phyloP scores from a whole-genome alignment of 2,113 vertebrate genomes.

The Ivindomyrus marchei region DNA sequence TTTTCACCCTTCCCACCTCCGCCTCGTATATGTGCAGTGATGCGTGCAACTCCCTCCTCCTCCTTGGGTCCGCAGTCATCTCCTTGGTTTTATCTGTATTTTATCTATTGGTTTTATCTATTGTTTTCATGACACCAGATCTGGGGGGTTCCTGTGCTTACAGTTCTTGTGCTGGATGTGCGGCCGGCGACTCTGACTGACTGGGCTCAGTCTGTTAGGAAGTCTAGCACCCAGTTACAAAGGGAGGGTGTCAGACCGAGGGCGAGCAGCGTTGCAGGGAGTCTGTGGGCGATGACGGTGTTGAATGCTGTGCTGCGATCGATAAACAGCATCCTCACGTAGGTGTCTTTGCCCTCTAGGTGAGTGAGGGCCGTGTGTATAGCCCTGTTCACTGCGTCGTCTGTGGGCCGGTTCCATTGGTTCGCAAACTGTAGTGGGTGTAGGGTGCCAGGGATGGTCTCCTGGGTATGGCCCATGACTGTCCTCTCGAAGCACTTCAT shows the following conservation, averaged over 20 bases:
- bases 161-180: neutral
- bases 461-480: neutral
- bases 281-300: neutral
- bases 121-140: neutral
- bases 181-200: neutral
- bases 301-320: constrained; percentile 11
- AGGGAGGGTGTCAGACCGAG: neutral
- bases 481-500: neutral
- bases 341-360: neutral
- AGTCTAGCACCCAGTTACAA: constrained; percentile 6
- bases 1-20: neutral
- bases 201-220: neutral
- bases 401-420: neutral
- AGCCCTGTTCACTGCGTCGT: neutral
- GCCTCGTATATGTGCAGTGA: neutral
- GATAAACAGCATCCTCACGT: constrained; percentile 1
- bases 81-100: neutral
- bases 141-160: neutral
- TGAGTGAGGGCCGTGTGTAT: neutral
- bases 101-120: neutral
- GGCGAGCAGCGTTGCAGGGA: neutral
- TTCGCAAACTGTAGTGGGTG: neutral
- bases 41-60: neutral
- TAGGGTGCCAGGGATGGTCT: neutral
- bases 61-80: neutral